Evolutionary conservation across 2,888 invertebrate genomes (phyloP), one percentile per base, ranked within the genome.

Genomic region (Agelastica alni): DNA sequence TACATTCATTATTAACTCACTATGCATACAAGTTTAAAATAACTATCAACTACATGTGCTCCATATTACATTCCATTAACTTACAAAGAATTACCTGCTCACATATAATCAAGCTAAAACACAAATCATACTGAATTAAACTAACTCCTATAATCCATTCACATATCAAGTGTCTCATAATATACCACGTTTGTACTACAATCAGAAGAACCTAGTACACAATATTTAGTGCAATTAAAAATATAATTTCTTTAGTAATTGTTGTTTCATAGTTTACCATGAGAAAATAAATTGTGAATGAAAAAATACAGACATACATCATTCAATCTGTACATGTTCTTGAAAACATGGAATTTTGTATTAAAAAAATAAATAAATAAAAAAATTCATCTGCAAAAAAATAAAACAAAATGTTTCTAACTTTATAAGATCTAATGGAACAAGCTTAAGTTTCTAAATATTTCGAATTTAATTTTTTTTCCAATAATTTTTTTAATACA

Each of bases 1-100:
- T 48, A 48, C 54, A 54, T 51, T 56, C 55, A 49, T 47, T 32
- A 51, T n/a, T 30, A 34, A 52, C 32, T 60, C 34, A 31, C 58
- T 62, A 66, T 58, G 53, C 66, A 65, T 65, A 65, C 64, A 63
- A 51, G 53, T 65, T n/a, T 59, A 58, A 61, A 49, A 55, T 56
- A 46, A 60, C 68, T 67, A 66, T 62, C 65, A 67, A 63, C 66
- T 70, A 70, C 62, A 61, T 63, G 67, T 69, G 68, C 68, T 61
- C 61, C 69, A 63, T 69, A 68, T 51, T 54, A 56, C 58, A 56
- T 56, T 47, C 58, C 49, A 22, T 46, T 57, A 62, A 58, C 59
- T 59, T 60, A 62, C 58, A 51, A 37, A 59, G 14, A 61, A 48
- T 60, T 59, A 59, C 55, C 54, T 60, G 59, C 55, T 58, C 60